Base-by-base conservation (phyloP, 2,888 invertebrate species). In the Philereme vetulata region DNA sequence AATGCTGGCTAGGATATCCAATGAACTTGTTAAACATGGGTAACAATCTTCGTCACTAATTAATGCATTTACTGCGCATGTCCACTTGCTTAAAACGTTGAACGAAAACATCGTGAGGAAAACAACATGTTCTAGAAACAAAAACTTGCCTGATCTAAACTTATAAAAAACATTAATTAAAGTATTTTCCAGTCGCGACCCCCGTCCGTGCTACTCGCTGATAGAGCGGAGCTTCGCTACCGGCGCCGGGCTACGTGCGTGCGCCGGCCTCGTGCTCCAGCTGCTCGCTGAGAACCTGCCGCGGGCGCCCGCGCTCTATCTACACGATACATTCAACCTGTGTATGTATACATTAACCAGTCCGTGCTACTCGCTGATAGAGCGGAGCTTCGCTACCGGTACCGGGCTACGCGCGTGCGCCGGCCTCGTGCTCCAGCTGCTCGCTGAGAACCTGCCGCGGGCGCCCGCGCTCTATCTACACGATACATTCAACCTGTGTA, bases 141-240 rank as follows among this genome's bases (percentile, higher is more conserved):
- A 21, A 21, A 21, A 21, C 2, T 21, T 21, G 1, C 1, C 21
- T 36, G 3, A 5, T 8, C 4, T 36, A 36, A 6, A 6, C 36
- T 5, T 7, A 36, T 5, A 5, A 36, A 36, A 36, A 36, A 36
- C 3, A 36, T 7, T 6, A 21, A 21, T 21, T 21, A 21, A 2
- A 21, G 21, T 21, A 21, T 38, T 33, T 49, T 51, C 0, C 72
- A 90, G 91, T 0, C 81, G 82, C 0, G 92, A 92, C 65, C 92
- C 93, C 0, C 86, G 91, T 0, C 72, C 83, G 0, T 90, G 89
- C 74, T 92, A 90, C 76, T 80, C 67, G 32, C 73, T 88, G 4
- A 78, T 92, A 4, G 85, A 85, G 64, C 82, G 90, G 0, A 85
- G 89, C 65, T 73, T 84, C 60, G 74, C 82, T 0, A 60, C 76